These are phyloP conservation scores for Epistrophella euchroma DNA, from an alignment of 2,888 invertebrate species.

Conservation along the genomic window DNA sequence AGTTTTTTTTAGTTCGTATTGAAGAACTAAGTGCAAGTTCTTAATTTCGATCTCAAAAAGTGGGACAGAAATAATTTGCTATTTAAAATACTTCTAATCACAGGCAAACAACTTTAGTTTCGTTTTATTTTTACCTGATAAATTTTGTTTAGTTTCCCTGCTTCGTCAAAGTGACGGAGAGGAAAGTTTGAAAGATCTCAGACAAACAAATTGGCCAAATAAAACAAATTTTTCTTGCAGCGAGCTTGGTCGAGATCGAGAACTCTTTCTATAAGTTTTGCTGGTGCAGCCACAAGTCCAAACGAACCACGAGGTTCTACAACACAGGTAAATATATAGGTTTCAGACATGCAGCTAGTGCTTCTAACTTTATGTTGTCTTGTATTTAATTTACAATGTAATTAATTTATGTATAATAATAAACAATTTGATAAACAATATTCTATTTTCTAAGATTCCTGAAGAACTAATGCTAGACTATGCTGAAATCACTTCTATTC, in stretches of 20 bases:
- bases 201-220: background rate
- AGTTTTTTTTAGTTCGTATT: too few relatives aligned
- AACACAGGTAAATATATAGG: constrained; percentile 85
- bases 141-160: background rate
- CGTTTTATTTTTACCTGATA: background rate
- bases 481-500: constrained; percentile 98
- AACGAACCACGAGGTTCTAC: constrained; percentile 91
- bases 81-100: too few relatives aligned
- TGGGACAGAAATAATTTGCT: too few relatives aligned
- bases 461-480: constrained; percentile 96
- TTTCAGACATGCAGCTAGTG: background rate
- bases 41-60: too few relatives aligned
- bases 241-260: constrained; percentile 95
- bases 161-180: background rate
- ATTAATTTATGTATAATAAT: background rate
- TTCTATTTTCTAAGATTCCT: constrained; percentile 85
- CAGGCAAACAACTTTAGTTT: too few relatives aligned
- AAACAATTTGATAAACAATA: background rate
- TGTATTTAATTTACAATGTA: background rate
- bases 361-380: constrained; percentile 3
- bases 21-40: too few relatives aligned
- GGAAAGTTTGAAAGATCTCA: constrained; percentile 2
- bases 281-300: constrained; percentile 91
- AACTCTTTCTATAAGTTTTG: constrained; percentile 94
- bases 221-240: constrained; percentile 83